Percentiles rank a stretch among this genome's conserved stretches.
These are phyloP conservation scores for Alsophila aescularia DNA, from an alignment of 2,888 invertebrate genomes.

Conservation along the genomic window DNA sequence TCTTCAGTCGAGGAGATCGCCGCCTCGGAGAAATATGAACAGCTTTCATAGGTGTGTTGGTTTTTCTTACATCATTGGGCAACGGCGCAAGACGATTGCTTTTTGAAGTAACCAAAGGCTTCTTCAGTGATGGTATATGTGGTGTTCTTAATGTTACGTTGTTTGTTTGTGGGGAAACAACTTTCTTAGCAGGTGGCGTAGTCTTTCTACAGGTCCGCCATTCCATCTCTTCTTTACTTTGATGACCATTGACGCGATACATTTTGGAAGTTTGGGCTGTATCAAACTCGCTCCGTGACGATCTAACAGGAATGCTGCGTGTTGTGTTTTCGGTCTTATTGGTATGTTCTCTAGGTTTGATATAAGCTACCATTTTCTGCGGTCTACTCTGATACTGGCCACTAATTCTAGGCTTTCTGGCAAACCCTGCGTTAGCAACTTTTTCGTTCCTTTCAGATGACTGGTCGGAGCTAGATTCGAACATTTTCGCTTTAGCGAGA, in stretches of 20 bases:
- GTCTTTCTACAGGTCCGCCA: conserved; percentile 60
- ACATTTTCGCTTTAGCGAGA: conserved; percentile 90
- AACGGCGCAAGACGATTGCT: conserved; percentile 76
- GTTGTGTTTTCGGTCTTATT: conserved; percentile 41
- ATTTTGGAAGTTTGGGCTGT: conserved; percentile 40
- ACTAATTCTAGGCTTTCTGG: conserved; percentile 70
- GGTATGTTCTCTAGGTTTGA: conserved; percentile 59
- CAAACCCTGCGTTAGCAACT: conserved; percentile 63
- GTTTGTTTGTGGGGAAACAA: conserved; percentile 63
- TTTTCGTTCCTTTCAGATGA: conserved; percentile 73
- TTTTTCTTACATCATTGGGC: conserved; percentile 69
- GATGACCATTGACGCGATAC: conserved; percentile 41
- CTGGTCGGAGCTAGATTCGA: conserved; percentile 85
- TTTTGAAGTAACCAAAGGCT: conserved; percentile 84
- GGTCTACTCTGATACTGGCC: conserved; percentile 56
- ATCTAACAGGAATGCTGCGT: conserved; percentile 48
- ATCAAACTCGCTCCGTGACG: conserved; percentile 41
- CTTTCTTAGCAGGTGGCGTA: conserved; percentile 62
- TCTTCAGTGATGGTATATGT: conserved; percentile 84
- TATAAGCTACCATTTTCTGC: conserved; percentile 56
- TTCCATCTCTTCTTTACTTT: conserved; percentile 56
- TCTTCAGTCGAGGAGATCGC: conserved; percentile 71
- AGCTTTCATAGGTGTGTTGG: conserved; percentile 85
- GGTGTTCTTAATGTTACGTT: conserved; percentile 53
- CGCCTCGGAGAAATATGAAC: conserved; percentile 75